A percentile compares a stretch with the other conserved stretches of the same genome.
These are phyloP conservation scores for Muscidifurax raptorellus DNA, from an alignment of 1,140 invertebrate species.

Conservation along the genomic window DNA sequence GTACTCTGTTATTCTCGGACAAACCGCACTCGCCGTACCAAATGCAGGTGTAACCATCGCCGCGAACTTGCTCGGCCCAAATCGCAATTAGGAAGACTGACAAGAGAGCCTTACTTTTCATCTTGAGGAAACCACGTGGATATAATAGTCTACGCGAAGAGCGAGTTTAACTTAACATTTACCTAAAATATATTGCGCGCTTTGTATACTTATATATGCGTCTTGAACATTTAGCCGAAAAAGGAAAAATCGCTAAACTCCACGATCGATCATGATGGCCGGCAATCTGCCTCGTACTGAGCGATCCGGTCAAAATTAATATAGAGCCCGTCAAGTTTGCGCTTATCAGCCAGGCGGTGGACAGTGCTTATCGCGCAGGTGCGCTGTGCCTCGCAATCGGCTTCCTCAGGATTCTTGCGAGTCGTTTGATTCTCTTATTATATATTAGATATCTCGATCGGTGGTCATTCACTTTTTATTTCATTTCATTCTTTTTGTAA, in stretches of 20 bases:
- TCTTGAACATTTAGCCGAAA: background rate
- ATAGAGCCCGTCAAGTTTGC: background rate
- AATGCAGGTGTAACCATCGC: conserved; percentile 79
- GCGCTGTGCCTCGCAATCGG: background rate
- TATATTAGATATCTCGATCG: background rate
- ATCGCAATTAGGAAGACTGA: background rate
- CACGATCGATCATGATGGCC: background rate
- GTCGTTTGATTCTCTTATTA: background rate
- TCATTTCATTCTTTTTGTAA: no score
- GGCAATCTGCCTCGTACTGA: background rate
- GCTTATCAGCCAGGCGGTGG: conserved; percentile 34
- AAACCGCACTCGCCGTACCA: conserved; percentile 86
- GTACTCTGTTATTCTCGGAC: conserved; percentile 55
- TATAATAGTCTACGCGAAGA: no score
- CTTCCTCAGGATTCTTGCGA: background rate
- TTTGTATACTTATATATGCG: no score
- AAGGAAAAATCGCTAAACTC: background rate
- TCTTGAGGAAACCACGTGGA: no score
- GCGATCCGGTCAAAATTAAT: background rate
- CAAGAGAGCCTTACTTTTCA: background rate
- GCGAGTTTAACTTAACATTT: no score
- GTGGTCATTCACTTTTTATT: background rate
- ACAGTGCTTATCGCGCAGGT: conserved; percentile 16
- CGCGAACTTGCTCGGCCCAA: background rate
- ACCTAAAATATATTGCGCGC: no score